These are phyloP conservation scores for Huso huso DNA, from an alignment of 2,797 vertebrate species.

Conservation along the genomic window DNA sequence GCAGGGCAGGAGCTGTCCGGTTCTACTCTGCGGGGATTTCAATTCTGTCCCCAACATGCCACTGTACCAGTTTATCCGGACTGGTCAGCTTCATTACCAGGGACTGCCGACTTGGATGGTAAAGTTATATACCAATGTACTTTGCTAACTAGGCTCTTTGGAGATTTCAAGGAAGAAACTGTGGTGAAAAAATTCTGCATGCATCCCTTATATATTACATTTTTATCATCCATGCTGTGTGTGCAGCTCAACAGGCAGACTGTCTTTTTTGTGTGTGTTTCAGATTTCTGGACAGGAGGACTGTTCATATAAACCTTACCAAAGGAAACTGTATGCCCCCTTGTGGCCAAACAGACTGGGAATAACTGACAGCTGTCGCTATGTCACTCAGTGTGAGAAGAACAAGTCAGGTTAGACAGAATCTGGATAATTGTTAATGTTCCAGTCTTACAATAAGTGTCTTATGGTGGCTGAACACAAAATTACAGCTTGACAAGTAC, in stretches of 20 bases:
- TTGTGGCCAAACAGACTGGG: slow-evolving; percentile 78
- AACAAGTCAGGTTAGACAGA: not conserved
- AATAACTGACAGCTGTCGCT: slow-evolving; percentile 76
- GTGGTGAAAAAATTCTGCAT: too few relatives aligned
- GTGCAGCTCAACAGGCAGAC: too few relatives aligned
- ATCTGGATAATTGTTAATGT: not conserved
- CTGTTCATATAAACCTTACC: slow-evolving; percentile 61
- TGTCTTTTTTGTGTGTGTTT: slow-evolving; percentile 13
- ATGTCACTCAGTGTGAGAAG: slow-evolving; percentile 34
- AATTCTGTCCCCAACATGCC: slow-evolving; percentile 80
- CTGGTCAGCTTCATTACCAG: slow-evolving; percentile 72
- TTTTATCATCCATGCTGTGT: too few relatives aligned
- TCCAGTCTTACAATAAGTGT: not conserved
- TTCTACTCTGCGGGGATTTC: slow-evolving; percentile 90
- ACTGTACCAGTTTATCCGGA: slow-evolving; percentile 80
- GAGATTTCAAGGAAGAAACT: too few relatives aligned
- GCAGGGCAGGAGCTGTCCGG: slow-evolving; percentile 64
- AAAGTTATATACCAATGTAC: slow-evolving; percentile 23
- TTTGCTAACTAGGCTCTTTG: not conserved
- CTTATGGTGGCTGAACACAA: not conserved
- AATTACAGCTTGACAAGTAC: too few relatives aligned
- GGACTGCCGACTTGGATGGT: slow-evolving; percentile 89
- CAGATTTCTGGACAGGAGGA: slow-evolving; percentile 91
- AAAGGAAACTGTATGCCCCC: slow-evolving; percentile 64
- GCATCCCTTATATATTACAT: too few relatives aligned